Evolutionary conservation across 2,113 vertebrate species (phyloP).

Genomic region (Cyprinodon tularosa): DNA sequence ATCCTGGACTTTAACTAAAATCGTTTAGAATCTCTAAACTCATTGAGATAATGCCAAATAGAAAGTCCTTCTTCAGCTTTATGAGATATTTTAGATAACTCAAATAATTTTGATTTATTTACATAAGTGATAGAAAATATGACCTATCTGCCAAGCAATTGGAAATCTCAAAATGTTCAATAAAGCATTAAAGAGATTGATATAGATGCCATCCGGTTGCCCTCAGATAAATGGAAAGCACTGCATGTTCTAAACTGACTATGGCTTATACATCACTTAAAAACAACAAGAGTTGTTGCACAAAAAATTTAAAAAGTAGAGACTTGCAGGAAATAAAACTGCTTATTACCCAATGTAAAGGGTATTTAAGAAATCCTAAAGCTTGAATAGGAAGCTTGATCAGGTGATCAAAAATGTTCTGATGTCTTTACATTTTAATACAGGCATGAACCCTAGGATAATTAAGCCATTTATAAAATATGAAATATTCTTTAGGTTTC

Average conservation of each 20-base stretch:
- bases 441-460: conserved; percentile 23
- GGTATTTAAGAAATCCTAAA: not conserved
- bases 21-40: not conserved
- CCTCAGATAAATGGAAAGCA: not conserved
- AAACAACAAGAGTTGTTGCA: not conserved
- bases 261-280: not conserved
- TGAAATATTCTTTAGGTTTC: conserved; percentile 16
- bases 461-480: conserved; percentile 38
- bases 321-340: not conserved
- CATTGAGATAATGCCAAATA: not conserved
- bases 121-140: not conserved
- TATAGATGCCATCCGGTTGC: not conserved
- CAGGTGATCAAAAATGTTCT: not conserved
- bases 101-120: not conserved
- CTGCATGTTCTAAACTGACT: not conserved
- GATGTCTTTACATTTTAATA: too few relatives aligned
- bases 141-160: not conserved
- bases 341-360: not conserved
- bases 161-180: not conserved
- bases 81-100: not conserved
- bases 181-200: not conserved
- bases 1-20: not conserved
- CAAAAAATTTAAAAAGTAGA: not conserved
- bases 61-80: not conserved
- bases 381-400: not conserved